phyloP scores from a whole-genome alignment of 2,888 invertebrate genomes.

The Xestia c-nigrum region DNA sequence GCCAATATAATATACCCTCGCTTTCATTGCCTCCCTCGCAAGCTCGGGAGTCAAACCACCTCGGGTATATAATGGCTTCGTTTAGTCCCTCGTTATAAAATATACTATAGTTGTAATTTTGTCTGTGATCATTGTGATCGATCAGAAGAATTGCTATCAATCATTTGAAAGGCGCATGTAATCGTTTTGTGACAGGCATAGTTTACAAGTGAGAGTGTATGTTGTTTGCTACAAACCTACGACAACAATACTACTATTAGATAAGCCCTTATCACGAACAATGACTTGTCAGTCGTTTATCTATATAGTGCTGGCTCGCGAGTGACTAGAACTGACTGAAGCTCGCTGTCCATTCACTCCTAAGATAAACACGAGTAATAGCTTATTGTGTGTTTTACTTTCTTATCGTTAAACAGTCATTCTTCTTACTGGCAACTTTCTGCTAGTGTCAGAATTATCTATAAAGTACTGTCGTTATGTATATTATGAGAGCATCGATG shows the following conservation, averaged over 20 bases:
- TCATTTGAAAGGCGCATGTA: conserved; percentile 21
- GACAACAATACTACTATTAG: too few species aligned
- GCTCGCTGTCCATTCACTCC: conserved; percentile 8
- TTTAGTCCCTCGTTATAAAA: too few species aligned
- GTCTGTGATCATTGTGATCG: neutral
- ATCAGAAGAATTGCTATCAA: conserved; percentile 27
- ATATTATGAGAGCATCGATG: too few species aligned
- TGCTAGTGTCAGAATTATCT: too few species aligned
- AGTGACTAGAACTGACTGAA: neutral
- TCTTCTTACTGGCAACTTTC: neutral
- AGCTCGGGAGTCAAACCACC: too few species aligned
- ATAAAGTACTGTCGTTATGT: too few species aligned
- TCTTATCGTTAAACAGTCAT: neutral
- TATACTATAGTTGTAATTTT: neutral
- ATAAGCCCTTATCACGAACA: conserved; percentile 36
- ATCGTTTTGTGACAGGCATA: neutral
- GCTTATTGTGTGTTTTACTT: conserved; percentile 1
- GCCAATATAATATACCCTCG: too few species aligned
- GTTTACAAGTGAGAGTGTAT: conserved; percentile 19
- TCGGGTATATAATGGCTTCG: too few species aligned
- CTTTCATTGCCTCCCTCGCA: too few species aligned
- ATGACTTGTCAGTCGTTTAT: conserved; percentile 30
- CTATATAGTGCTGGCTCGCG: neutral
- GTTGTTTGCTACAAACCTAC: neutral
- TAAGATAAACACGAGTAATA: neutral